Evolutionary conservation across 2,113 vertebrate genomes (phyloP).

Genomic region (Gallinago paraguaiae): DNA sequence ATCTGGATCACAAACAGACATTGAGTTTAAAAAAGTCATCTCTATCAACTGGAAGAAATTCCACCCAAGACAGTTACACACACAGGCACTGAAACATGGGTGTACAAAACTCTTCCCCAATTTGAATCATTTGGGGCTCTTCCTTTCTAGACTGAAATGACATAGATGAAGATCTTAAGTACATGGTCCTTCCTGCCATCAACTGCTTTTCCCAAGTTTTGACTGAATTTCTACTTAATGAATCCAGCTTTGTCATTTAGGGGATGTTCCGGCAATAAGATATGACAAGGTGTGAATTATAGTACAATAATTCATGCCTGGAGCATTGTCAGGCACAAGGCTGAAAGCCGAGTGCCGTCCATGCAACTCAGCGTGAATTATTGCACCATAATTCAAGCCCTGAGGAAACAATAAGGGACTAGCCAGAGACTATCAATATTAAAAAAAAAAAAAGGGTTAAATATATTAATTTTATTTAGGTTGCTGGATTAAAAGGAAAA

Average conservation of each 20-base stretch:
- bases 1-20: not conserved
- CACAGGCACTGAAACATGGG: not conserved
- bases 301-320: conserved; percentile 58
- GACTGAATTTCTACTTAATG: conserved; percentile 78
- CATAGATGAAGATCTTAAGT: not conserved
- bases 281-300: conserved; percentile 76
- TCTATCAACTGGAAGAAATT: not conserved
- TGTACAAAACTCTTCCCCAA: not conserved
- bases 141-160: not conserved
- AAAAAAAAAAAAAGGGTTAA: not conserved
- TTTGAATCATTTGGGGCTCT: not conserved
- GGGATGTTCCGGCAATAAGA: conserved; percentile 74
- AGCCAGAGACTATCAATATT: not conserved
- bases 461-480: not conserved
- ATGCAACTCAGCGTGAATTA: conserved; percentile 24
- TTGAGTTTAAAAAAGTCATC: not conserved
- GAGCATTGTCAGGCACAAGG: conserved; percentile 51
- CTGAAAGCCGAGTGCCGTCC: not conserved
- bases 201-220: conserved; percentile 62
- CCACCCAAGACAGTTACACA: not conserved
- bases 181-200: conserved; percentile 59
- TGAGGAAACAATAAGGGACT: not conserved
- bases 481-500: not conserved
- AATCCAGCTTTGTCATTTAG: conserved; percentile 75
- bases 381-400: not conserved